phyloP scores from a whole-genome alignment of 1,140 invertebrate species.

The Pseudomyrmex flavicornis region DNA sequence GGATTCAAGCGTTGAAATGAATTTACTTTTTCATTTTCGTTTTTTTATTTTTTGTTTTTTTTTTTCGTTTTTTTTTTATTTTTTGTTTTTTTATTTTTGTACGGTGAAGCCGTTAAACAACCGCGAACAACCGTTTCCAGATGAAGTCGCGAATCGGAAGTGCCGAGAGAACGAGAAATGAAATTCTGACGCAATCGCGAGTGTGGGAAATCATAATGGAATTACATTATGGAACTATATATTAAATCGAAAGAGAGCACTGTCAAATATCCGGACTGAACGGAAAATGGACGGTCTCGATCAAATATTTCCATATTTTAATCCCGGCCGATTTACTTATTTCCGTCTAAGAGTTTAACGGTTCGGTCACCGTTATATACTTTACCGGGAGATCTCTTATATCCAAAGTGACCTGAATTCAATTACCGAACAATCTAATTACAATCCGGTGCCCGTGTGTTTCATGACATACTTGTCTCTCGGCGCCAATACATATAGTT shows the following conservation, averaged over 20 bases:
- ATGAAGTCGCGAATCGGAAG: conserved; percentile 27
- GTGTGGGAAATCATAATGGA: conserved; percentile 63
- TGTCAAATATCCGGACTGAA: conserved; percentile 36
- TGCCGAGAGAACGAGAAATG: conserved; percentile 44
- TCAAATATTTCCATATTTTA: conserved; percentile 54
- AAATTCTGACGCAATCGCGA: conserved; percentile 53
- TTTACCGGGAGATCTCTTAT: not conserved
- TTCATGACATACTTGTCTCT: not conserved
- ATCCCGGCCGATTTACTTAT: conserved; percentile 42
- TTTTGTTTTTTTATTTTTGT: conserved; percentile 16
- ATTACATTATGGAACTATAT: conserved; percentile 61
- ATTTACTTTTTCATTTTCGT: not conserved
- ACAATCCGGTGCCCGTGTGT: not conserved
- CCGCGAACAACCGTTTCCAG: conserved; percentile 9
- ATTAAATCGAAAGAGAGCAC: conserved; percentile 52
- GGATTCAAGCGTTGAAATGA: conserved; percentile 13
- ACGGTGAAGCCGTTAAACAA: conserved; percentile 32
- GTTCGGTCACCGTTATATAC: not conserved
- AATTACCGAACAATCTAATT: conserved; percentile 25
- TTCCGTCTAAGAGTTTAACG: conserved; percentile 5
- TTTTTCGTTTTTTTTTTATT: not conserved
- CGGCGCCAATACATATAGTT: conserved; percentile 7
- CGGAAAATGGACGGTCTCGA: conserved; percentile 36
- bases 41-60: conserved; percentile 16
- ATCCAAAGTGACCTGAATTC: conserved; percentile 4